phyloP scores from a whole-genome alignment of 2,797 vertebrate species.

The Mormyrus hasselquistii region DNA sequence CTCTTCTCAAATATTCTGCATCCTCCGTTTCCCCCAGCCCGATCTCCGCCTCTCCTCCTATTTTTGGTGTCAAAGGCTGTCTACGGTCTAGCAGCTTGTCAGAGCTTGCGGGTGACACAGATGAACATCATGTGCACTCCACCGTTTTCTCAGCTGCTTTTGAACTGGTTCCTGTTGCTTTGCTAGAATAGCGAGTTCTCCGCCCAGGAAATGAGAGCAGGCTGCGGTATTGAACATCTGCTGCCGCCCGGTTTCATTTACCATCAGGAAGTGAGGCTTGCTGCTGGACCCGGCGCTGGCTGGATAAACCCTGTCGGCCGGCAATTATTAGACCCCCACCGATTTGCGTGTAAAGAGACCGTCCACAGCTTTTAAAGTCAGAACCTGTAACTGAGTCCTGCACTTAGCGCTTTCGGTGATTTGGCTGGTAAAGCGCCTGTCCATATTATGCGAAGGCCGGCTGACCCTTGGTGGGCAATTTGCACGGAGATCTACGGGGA shows the following conservation, averaged over 20 bases:
- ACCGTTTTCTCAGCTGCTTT: slow-evolving; percentile 34
- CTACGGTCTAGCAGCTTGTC: slow-evolving; percentile 40
- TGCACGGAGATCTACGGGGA: neutral
- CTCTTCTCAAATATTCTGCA: neutral
- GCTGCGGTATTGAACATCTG: slow-evolving; percentile 65
- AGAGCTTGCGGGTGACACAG: slow-evolving; percentile 63
- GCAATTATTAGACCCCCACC: neutral
- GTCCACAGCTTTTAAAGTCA: neutral
- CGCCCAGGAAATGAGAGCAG: slow-evolving; percentile 76
- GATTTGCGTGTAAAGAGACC: neutral
- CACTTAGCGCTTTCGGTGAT: neutral
- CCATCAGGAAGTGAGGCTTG: slow-evolving; percentile 43
- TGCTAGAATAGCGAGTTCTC: slow-evolving; percentile 60
- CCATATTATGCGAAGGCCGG: neutral
- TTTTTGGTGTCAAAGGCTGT: neutral
- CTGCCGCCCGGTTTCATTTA: slow-evolving; percentile 28
- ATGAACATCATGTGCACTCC: slow-evolving; percentile 48
- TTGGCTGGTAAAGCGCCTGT: neutral
- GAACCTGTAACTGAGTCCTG: neutral
- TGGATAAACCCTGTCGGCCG: neutral
- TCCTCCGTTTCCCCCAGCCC: slow-evolving; percentile 26
- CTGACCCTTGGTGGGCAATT: neutral
- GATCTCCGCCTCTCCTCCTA: neutral
- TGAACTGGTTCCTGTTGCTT: slow-evolving; percentile 63
- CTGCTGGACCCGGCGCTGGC: neutral